Base-by-base conservation (phyloP, 1,140 invertebrate genomes). In the Pseudobourletiella spinata region DNA sequence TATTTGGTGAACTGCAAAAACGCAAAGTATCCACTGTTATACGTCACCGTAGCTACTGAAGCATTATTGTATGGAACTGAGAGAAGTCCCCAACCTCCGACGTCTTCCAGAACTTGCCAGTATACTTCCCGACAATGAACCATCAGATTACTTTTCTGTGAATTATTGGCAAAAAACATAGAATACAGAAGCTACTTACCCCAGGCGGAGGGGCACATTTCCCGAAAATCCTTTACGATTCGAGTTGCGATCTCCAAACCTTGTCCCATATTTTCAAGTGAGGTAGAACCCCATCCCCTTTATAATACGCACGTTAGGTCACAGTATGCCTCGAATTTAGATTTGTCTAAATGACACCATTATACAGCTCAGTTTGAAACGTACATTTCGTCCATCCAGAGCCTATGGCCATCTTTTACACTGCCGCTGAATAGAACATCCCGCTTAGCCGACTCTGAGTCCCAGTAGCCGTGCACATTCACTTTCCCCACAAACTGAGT, bases 371-470 rank as follows among this genome's bases (percentile, higher is more conserved):
- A 48, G 11, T 48, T 48, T 25, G 24, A 48, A 39, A 35, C 28
- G 54, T 61, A 66, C 64, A 69, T 57, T 59, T 69, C 64, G 43
- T 66, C 59, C 67, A 69, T 69, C 67, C 67, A 69, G 0, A 69
- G 39, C 18, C 22, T 8, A 51, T 69, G 67, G 1, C 59, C 58
- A 26, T 59, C 64, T 18, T 28, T 60, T 25, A 61, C 35, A 18
- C 52, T 43, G 3, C 44, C 46, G 2, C 46, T 56, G 32, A 50
- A 61, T 0, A 66, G 39, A n/a, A 58, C 39, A 59, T 63, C 61
- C 28, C 59, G 46, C 24, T 61, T 32, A 24, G 42, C 65, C 22
- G n/a, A 4, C 14, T 11, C 22, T 15, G 30, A 30, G 3, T 52
- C 51, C 25, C 55, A 28, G 35, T 63, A 67, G 0, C 67, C 67